These are phyloP conservation scores for Sebastes schlegelii DNA, from an alignment of 2,113 vertebrate species.

Conservation along the genomic window DNA sequence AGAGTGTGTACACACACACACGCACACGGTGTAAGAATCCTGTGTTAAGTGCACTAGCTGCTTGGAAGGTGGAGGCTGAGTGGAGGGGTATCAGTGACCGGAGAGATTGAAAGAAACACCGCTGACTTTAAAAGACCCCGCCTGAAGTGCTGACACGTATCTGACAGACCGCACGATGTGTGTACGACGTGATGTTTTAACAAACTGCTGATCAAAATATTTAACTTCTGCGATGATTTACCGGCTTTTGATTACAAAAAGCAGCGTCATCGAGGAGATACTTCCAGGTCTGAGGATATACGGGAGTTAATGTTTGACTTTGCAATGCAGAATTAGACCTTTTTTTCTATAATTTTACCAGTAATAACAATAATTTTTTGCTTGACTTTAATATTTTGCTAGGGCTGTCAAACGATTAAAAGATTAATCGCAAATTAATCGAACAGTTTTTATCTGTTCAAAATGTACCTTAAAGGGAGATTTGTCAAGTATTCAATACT, in stretches of 20 bases:
- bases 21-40: slow-evolving; percentile 60
- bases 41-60: slow-evolving; percentile 76
- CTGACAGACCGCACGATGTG: slow-evolving; percentile 29
- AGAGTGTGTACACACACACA: slow-evolving; percentile 58
- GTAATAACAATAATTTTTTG: neutral
- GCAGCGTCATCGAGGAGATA: slow-evolving; percentile 17
- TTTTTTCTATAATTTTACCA: neutral
- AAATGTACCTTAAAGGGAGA: too few species aligned
- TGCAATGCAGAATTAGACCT: neutral
- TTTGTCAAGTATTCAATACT: too few species aligned
- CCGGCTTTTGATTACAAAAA: slow-evolving; percentile 37
- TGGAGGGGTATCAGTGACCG: slow-evolving; percentile 76
- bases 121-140: slow-evolving; percentile 62
- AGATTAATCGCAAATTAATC: too few species aligned
- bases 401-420: too few species aligned
- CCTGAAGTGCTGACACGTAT: slow-evolving; percentile 65
- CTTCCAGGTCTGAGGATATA: neutral
- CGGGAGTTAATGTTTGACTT: neutral
- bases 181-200: slow-evolving; percentile 42
- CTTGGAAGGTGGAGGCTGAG: slow-evolving; percentile 60
- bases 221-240: slow-evolving; percentile 40
- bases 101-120: slow-evolving; percentile 50
- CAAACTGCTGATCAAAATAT: slow-evolving; percentile 63
- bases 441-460: too few species aligned
- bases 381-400: neutral